A percentile compares a stretch with the other conserved stretches of the same genome.
phyloP scores from a whole-genome alignment of 2,113 vertebrate species.

The Cololabis saira region DNA sequence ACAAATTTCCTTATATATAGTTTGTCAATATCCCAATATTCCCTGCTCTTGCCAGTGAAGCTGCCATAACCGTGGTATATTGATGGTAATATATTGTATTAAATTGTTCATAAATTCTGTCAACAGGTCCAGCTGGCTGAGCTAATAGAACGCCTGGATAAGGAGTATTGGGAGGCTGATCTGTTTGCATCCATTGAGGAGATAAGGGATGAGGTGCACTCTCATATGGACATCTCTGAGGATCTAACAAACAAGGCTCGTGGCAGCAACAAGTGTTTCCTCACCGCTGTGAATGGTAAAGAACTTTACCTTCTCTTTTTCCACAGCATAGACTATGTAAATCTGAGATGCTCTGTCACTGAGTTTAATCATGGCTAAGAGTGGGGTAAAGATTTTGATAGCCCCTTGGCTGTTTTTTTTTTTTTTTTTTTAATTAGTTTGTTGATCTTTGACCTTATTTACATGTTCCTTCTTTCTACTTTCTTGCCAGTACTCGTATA shows the following conservation, averaged over 20 bases:
- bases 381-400: neutral
- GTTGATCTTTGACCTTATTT: neutral
- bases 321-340: neutral
- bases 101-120: constrained; percentile 2
- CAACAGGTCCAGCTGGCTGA: constrained; percentile 90
- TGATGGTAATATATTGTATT: neutral
- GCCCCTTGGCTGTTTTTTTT: too few relatives aligned
- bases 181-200: constrained; percentile 92
- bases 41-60: neutral
- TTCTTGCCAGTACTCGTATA: constrained; percentile 40
- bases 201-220: constrained; percentile 92
- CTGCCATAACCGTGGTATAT: neutral
- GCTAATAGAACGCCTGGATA: constrained; percentile 91
- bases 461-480: constrained; percentile 1
- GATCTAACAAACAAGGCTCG: constrained; percentile 97
- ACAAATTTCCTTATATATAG: too few relatives aligned
- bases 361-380: neutral
- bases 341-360: neutral
- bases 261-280: constrained; percentile 93
- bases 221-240: constrained; percentile 96
- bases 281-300: constrained; percentile 92
- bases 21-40: too few relatives aligned
- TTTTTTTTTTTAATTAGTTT: too few relatives aligned
- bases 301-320: neutral
- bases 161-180: constrained; percentile 94